Percentiles rank a stretch among this genome's conserved stretches.
Conservation (phyloP, 2,888 invertebrate species). For the Campaea margaritaria region DNA sequence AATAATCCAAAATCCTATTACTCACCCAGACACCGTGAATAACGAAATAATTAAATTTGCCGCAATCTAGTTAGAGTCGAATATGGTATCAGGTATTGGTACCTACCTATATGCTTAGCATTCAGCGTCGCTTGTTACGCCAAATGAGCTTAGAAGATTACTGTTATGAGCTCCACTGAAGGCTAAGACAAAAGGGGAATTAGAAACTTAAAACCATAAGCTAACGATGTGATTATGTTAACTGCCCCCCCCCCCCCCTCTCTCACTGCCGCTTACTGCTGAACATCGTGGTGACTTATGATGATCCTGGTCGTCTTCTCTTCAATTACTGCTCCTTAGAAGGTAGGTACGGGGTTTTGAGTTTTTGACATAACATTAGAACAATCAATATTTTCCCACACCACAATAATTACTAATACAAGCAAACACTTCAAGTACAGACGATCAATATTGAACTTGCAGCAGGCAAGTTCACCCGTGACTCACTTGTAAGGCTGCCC, state of each 20-base stretch:
- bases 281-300: too few relatives aligned
- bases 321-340: too few relatives aligned
- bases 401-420: background rate
- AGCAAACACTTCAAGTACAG: background rate
- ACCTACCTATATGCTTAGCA: slow-evolving; percentile 14
- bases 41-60: slow-evolving; percentile 26
- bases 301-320: too few relatives aligned
- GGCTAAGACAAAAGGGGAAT: slow-evolving; percentile 18
- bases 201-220: slow-evolving; percentile 19
- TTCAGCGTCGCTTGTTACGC: slow-evolving; percentile 13
- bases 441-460: slow-evolving; percentile 31
- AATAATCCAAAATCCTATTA: slow-evolving; percentile 3
- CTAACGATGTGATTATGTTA: background rate
- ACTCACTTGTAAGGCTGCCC: slow-evolving; percentile 30
- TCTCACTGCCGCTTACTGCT: too few relatives aligned
- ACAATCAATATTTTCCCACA: slow-evolving; percentile 11
- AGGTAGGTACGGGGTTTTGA: too few relatives aligned
- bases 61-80: slow-evolving; percentile 29
- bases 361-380: background rate
- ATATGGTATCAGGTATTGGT: slow-evolving; percentile 16
- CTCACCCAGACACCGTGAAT: slow-evolving; percentile 4
- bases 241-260: too few relatives aligned
- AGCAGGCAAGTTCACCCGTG: slow-evolving; percentile 28
- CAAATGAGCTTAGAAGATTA: slow-evolving; percentile 26
- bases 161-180: slow-evolving; percentile 25